These are phyloP conservation scores for Paratilapia polleni DNA, from an alignment of 2,113 vertebrate species.

Conservation along the genomic window DNA sequence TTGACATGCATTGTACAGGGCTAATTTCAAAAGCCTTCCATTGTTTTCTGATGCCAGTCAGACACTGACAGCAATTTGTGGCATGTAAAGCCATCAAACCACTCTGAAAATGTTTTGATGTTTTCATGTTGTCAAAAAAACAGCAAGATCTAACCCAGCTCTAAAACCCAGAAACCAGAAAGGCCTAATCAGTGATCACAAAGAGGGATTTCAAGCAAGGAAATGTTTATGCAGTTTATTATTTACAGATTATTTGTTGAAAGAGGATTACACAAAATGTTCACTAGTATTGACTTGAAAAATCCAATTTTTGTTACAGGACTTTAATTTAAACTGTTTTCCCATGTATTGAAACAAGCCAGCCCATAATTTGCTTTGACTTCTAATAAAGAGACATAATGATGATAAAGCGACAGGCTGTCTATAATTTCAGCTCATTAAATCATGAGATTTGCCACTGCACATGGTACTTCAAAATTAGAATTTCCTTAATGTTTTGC, in stretches of 20 bases:
- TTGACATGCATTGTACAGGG: slow-evolving; percentile 29
- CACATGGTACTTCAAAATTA: background rate
- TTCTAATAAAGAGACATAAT: background rate
- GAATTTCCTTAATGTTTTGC: background rate
- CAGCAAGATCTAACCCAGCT: background rate
- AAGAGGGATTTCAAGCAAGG: background rate
- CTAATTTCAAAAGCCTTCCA: slow-evolving; percentile 31
- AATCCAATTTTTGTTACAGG: background rate
- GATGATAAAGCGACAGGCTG: background rate
- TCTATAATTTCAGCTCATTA: background rate
- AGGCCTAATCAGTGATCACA: background rate
- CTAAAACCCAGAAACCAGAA: background rate
- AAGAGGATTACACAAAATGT: background rate
- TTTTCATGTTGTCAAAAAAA: background rate
- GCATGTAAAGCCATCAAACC: slow-evolving; percentile 43
- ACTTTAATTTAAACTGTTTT: background rate
- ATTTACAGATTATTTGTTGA: background rate
- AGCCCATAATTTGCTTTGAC: background rate
- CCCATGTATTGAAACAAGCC: background rate
- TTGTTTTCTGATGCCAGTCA: slow-evolving; percentile 44
- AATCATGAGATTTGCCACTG: background rate
- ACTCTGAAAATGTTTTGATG: slow-evolving; percentile 22
- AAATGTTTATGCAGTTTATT: background rate
- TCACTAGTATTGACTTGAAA: background rate
- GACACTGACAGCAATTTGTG: slow-evolving; percentile 37